Evolutionary conservation across 1,140 invertebrate genomes (phyloP).

Genomic region (Lasaia peninsularis): DNA sequence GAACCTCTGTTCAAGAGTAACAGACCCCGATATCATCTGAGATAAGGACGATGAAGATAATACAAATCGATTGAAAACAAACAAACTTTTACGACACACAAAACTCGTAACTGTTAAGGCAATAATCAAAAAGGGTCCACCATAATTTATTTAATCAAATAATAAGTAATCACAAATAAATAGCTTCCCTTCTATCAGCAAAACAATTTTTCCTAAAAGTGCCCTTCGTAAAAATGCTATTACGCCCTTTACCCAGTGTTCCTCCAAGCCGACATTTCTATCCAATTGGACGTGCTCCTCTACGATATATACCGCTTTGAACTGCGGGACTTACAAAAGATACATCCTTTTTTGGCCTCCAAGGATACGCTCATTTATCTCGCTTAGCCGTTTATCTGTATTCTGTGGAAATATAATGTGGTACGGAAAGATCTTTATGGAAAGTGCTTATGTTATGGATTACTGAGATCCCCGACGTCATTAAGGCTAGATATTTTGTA

Average conservation of each 20-base stretch:
- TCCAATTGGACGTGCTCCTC: conserved; percentile 26
- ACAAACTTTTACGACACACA: not conserved
- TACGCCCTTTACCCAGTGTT: conserved; percentile 24
- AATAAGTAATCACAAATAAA: conserved; percentile 20
- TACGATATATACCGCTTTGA: conserved; percentile 23
- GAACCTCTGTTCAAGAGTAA: no score
- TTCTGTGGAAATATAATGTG: conserved; percentile 2
- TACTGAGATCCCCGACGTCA: no score
- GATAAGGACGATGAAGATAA: no score
- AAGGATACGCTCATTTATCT: conserved; percentile 19
- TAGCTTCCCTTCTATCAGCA: conserved; percentile 16
- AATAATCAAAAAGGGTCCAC: conserved; percentile 20
- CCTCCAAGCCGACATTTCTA: conserved; percentile 26
- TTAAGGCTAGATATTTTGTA: no score
- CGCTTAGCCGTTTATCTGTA: conserved; percentile 18
- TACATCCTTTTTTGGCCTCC: conserved; percentile 18
- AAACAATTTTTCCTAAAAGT: conserved; percentile 24
- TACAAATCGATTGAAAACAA: not conserved
- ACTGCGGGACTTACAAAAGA: conserved; percentile 23
- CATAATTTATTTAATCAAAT: conserved; percentile 11
- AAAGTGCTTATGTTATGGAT: not conserved
- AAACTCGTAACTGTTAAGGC: conserved; percentile 13
- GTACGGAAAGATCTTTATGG: not conserved
- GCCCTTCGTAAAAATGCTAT: conserved; percentile 25
- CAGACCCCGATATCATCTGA: no score